Conservation (phyloP, 2,113 vertebrate species). For the Theristicus caerulescens region DNA sequence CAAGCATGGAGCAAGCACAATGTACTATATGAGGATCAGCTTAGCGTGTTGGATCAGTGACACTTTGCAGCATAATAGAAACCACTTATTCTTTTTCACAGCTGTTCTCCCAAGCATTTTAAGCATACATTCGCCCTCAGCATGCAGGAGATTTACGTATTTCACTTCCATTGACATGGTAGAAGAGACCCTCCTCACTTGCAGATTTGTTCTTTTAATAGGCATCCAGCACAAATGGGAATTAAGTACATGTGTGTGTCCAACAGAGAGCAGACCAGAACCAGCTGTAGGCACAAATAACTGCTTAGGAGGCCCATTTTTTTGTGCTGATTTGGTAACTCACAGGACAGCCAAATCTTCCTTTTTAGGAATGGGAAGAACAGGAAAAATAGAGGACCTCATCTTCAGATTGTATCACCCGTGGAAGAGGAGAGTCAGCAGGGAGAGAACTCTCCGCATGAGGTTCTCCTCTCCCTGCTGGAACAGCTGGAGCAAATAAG, state of each 20-base stretch:
- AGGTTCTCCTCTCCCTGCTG: constrained; percentile 12
- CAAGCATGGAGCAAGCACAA: background rate
- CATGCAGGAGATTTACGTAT: constrained; percentile 2
- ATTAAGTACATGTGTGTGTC: constrained; percentile 58
- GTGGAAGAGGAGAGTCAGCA: background rate
- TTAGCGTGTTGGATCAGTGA: background rate
- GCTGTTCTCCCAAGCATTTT: constrained; percentile 41
- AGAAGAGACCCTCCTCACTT: constrained; percentile 39
- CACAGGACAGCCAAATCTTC: constrained; percentile 31
- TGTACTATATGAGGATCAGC: background rate
- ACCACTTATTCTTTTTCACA: constrained; percentile 3
- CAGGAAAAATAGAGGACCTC: constrained; percentile 22
- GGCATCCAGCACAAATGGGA: constrained; percentile 52
- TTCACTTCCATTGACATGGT: constrained; percentile 12
- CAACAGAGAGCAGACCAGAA: constrained; percentile 61
- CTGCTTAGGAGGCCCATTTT: constrained; percentile 60
- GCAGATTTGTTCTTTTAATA: constrained; percentile 53
- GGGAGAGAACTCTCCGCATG: constrained; percentile 1
- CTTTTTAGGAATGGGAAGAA: constrained; percentile 62
- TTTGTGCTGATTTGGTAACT: constrained; percentile 55
- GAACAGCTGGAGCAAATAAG: constrained; percentile 51
- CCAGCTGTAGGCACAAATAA: constrained; percentile 57
- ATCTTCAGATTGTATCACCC: constrained; percentile 31
- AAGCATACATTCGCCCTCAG: background rate
- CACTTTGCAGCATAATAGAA: constrained; percentile 15